phyloP scores from a whole-genome alignment of 2,888 invertebrate genomes.

The Mimumesa dahlbomi region DNA sequence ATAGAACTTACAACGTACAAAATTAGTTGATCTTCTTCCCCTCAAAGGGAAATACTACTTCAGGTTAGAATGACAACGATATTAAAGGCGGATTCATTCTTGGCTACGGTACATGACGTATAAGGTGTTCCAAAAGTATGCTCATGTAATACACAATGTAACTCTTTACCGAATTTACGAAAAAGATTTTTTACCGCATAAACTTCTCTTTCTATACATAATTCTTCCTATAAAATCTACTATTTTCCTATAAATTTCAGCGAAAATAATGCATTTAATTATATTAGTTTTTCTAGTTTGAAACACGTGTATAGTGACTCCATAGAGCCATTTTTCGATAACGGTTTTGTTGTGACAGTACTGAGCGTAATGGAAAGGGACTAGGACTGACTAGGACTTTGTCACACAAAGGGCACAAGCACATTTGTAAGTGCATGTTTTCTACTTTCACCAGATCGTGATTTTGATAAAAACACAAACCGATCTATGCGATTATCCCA shows the following conservation, averaged over 20 bases:
- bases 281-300: too few relatives aligned
- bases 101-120: not conserved
- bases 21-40: constrained; percentile 6
- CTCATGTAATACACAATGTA: too few relatives aligned
- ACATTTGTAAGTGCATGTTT: not conserved
- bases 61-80: constrained; percentile 43
- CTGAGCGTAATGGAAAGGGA: too few relatives aligned
- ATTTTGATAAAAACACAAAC: not conserved
- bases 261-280: too few relatives aligned
- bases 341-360: too few relatives aligned
- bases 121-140: constrained; percentile 25
- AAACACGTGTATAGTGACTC: too few relatives aligned
- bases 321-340: too few relatives aligned
- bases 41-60: not conserved
- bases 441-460: not conserved
- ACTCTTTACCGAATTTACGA: too few relatives aligned
- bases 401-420: not conserved
- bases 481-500: not conserved
- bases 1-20: constrained; percentile 19
- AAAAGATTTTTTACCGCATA: too few relatives aligned
- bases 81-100: constrained; percentile 20
- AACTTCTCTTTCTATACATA: too few relatives aligned
- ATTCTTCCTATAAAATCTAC: too few relatives aligned
- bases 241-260: too few relatives aligned
- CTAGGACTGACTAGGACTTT: constrained; percentile 1